A percentile compares a stretch with the other conserved stretches of the same genome.
Conservation (phyloP, 2,113 vertebrate species). For the Sapajus apella region DNA sequence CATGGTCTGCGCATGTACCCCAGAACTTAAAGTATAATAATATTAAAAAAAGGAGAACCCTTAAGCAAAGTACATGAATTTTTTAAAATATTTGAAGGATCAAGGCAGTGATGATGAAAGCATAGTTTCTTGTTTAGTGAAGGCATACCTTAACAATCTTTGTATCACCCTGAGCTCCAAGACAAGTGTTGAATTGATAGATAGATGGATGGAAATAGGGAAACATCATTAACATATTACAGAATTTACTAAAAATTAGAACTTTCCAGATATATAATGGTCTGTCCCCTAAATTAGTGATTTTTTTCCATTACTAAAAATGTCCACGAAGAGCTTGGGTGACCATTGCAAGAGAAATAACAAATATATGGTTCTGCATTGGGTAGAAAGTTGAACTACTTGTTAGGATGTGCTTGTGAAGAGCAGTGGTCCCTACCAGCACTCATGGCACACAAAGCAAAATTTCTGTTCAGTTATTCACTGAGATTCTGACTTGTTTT, state of each 20-base stretch:
- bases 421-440: background rate
- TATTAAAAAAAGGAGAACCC: background rate
- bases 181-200: background rate
- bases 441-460: background rate
- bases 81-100: background rate
- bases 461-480: background rate
- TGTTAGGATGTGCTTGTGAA: background rate
- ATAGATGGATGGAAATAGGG: background rate
- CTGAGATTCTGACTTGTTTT: background rate
- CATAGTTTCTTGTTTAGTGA: background rate
- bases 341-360: background rate
- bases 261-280: background rate
- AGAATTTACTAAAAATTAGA: background rate
- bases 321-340: background rate
- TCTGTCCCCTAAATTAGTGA: background rate
- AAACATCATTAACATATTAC: background rate
- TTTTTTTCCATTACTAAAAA: conserved; percentile 6
- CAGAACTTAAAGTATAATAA: no score
- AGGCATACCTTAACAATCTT: background rate
- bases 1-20: no score
- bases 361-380: background rate
- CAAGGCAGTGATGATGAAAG: background rate
- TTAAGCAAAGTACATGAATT: background rate
- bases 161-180: background rate
- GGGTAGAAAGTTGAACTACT: background rate